These are phyloP conservation scores for Rhagoletis pomonella DNA, from an alignment of 1,140 invertebrate genomes.

Conservation along the genomic window DNA sequence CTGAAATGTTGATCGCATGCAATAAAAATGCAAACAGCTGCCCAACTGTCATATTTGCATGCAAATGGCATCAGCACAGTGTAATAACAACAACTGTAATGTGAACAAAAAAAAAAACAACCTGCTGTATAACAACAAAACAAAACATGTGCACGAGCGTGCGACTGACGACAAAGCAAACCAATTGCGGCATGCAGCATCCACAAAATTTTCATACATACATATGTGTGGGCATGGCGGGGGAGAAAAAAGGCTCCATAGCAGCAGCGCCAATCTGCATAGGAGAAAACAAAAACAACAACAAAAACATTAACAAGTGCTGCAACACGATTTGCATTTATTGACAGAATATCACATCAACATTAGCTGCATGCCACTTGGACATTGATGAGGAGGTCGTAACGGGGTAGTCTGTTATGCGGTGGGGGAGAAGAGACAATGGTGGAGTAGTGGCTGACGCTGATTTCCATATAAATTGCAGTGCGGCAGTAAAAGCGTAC, in stretches of 20 bases:
- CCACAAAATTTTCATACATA: background rate
- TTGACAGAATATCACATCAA: constrained; percentile 55
- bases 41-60: constrained; percentile 52
- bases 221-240: background rate
- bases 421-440: background rate
- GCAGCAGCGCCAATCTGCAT: no score
- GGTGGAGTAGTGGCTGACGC: background rate
- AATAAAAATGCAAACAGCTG: constrained; percentile 53
- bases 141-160: background rate
- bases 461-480: constrained; percentile 49
- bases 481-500: constrained; percentile 40
- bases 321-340: constrained; percentile 43
- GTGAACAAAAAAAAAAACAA: constrained; percentile 15
- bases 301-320: constrained; percentile 43
- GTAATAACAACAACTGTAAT: constrained; percentile 32
- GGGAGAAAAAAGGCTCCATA: no score
- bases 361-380: constrained; percentile 45
- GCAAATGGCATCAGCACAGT: constrained; percentile 42
- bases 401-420: background rate
- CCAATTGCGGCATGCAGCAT: background rate
- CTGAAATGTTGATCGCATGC: constrained; percentile 43
- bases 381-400: background rate
- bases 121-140: background rate
- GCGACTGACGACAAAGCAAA: background rate
- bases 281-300: background rate